Evolutionary conservation across 2,113 vertebrate species (phyloP).

Genomic region (Campylomormyrus tamandua): DNA sequence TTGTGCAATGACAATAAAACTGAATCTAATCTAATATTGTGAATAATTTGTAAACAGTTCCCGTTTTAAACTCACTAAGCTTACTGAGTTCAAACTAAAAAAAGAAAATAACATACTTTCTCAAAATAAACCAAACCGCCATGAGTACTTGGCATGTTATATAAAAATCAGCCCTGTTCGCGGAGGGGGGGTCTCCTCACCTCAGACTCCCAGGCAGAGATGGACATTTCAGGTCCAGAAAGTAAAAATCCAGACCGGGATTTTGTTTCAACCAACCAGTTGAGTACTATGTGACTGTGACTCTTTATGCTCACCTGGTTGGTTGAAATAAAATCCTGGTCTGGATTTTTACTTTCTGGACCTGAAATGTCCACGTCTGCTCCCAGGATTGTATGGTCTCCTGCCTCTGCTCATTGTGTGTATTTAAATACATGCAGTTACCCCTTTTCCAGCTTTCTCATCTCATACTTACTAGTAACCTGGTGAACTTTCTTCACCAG

Average conservation of each 20-base stretch:
- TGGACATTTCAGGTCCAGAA: no score
- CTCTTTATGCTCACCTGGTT: no score
- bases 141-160: background rate
- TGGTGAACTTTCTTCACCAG: slow-evolving; percentile 84
- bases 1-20: background rate
- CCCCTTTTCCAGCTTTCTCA: background rate
- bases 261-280: no score
- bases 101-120: background rate
- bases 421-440: background rate
- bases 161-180: background rate
- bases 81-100: background rate
- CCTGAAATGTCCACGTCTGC: no score
- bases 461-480: slow-evolving; percentile 71
- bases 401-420: background rate
- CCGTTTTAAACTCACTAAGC: background rate
- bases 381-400: background rate
- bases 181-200: background rate
- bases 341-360: no score
- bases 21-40: background rate
- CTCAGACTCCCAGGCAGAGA: background rate
- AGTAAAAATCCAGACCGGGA: no score
- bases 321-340: no score
- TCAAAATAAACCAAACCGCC: background rate
- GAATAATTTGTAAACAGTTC: background rate
- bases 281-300: no score